Evolutionary conservation across 2,113 vertebrate species (phyloP), one percentile per base, ranked within the genome.

Genomic region (Phalacrocorax carbo): DNA sequence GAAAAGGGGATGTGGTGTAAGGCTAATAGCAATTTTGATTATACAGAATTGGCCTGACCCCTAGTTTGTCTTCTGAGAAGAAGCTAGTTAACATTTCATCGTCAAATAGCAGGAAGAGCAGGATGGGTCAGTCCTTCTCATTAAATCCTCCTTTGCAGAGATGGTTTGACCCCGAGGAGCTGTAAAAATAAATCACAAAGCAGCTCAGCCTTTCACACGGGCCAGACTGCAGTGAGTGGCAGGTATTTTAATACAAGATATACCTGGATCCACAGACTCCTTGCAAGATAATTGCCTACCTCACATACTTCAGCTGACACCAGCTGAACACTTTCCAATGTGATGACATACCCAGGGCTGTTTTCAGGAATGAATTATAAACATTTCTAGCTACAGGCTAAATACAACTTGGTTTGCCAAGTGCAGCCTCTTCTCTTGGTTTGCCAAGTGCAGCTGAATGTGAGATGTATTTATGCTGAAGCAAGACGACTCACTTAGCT

Each of bases 341-440:
- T 7, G 3, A 46, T 78, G 75, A 90, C 85, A 88, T 66, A 44
- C 51, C 55, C 64, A 48, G 46, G 44, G 69, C 76, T 71, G 60
- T 81, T 94, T 92, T 90, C 86, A 84, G 86, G 86, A 89, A 76
- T 64, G 90, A 86, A 92, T 76, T 78, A 64, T 65, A 88, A 95
- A 93, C 90, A 86, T 78, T 94, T 84, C 65, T 76, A 86, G 76
- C 72, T 93, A 78, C 20, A 78, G 86, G 82, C 79, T 91, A 93
- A 95, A 91, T 71, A 78, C 61, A 42, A 36, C 61, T 82, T 78
- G 18, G 44, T 82, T 86, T 86, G 91, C 75, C 84, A 93, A 88
- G 51, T 40, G 40, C 36, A 83, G 82, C 55, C 60, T 76, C 81
- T 77, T 89, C 46, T 52, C 26, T 73, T 65, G 62, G 54, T 78